Percentiles rank a stretch among this genome's conserved stretches.
Evolutionary conservation across 1,140 invertebrate species (phyloP).

Genomic region (Bilobella aurantiaca): DNA sequence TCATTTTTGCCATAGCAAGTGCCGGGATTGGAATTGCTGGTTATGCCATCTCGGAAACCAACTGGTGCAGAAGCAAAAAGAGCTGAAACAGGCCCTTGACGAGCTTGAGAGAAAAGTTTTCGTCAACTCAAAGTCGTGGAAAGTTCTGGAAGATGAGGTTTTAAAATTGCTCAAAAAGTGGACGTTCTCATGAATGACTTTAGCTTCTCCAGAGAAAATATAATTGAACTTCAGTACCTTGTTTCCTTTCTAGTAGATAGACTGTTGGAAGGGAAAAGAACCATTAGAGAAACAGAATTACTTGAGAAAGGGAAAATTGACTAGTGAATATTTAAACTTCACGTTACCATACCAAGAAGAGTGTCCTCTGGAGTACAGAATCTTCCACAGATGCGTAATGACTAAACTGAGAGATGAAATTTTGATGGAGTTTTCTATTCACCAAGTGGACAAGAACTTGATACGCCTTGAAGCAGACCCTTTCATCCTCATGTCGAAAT

Average conservation of each 20-base stretch:
- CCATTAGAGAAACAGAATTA: background rate
- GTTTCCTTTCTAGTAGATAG: constrained; percentile 7
- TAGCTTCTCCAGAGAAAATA: background rate
- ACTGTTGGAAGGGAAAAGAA: constrained; percentile 2
- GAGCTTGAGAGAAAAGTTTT: constrained; percentile 14
- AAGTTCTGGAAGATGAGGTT: constrained; percentile 8
- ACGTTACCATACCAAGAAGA: constrained; percentile 7
- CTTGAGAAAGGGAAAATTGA: constrained; percentile 5
- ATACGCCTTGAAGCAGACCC: constrained; percentile 12
- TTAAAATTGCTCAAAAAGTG: background rate
- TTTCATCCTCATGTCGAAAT: constrained; percentile 1
- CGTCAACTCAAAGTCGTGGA: background rate
- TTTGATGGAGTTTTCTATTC: constrained; percentile 7
- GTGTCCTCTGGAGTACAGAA: constrained; percentile 7
- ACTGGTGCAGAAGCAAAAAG: background rate
- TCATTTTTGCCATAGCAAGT: constrained; percentile 7
- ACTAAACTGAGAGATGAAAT: background rate
- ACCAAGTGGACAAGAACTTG: background rate
- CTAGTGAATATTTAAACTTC: constrained; percentile 12
- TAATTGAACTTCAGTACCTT: constrained; percentile 5
- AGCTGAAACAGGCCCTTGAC: constrained; percentile 12
- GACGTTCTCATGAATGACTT: background rate
- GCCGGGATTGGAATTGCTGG: constrained; percentile 14
- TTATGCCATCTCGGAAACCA: constrained; percentile 3
- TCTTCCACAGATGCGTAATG: constrained; percentile 10